A percentile compares a stretch with the other conserved stretches of the same genome.
phyloP scores from a whole-genome alignment of 2,888 invertebrate genomes.

The Eupeodes luniger region DNA sequence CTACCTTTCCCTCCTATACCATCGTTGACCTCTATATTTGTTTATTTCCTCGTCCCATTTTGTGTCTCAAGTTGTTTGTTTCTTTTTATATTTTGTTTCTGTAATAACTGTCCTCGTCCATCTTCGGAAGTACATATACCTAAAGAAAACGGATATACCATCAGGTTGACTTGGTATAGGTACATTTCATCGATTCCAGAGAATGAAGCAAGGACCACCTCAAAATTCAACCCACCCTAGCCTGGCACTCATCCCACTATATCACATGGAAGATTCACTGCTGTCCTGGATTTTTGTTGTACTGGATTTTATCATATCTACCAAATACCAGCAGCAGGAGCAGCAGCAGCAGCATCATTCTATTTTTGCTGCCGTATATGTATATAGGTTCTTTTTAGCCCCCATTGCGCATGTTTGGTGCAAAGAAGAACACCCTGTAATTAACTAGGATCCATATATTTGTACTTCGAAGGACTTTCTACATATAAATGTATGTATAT shows the following conservation, averaged over 20 bases:
- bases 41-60: slow-evolving; percentile 46
- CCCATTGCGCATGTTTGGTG: slow-evolving; percentile 64
- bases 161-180: background rate
- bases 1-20: background rate
- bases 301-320: slow-evolving; percentile 24
- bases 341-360: slow-evolving; percentile 17
- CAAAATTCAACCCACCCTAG: background rate
- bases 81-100: background rate
- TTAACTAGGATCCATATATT: slow-evolving; percentile 53
- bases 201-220: background rate
- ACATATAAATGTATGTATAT: background rate
- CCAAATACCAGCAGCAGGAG: too few species aligned
- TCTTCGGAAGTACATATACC: background rate
- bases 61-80: slow-evolving; percentile 14
- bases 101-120: slow-evolving; percentile 14
- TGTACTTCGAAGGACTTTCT: slow-evolving; percentile 52
- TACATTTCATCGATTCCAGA: slow-evolving; percentile 21
- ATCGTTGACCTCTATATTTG: slow-evolving; percentile 64
- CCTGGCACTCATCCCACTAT: background rate
- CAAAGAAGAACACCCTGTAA: slow-evolving; percentile 53
- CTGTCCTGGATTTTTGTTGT: slow-evolving; percentile 46
- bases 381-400: background rate
- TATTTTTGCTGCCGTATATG: slow-evolving; percentile 40
- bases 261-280: slow-evolving; percentile 13
- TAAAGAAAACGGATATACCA: slow-evolving; percentile 21